Percentiles rank a stretch among this genome's conserved stretches.
phyloP scores from a whole-genome alignment of 2,113 vertebrate genomes.

The Okapia johnstoni region DNA sequence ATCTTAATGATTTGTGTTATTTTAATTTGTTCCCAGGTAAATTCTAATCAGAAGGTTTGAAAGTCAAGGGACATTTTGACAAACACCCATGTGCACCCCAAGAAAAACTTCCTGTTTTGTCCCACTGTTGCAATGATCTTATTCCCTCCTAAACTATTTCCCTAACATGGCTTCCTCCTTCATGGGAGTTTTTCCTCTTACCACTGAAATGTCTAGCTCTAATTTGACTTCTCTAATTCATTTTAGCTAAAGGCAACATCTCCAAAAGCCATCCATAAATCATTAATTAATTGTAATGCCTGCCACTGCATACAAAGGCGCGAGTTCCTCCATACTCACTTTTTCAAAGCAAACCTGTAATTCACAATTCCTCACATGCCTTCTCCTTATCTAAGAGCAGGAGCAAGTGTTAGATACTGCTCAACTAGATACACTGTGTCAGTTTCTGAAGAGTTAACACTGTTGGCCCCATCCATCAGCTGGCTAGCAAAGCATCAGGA shows the following conservation, averaged over 20 bases:
- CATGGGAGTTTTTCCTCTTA: background rate
- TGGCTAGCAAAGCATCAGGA: constrained; percentile 73
- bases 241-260: constrained; percentile 24
- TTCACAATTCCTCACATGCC: constrained; percentile 47
- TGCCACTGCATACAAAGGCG: background rate
- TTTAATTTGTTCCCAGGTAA: background rate
- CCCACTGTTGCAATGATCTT: background rate
- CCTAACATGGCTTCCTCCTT: background rate
- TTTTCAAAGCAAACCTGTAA: constrained; percentile 1
- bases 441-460: constrained; percentile 77
- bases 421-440: constrained; percentile 38
- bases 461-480: constrained; percentile 80
- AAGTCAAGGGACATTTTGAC: background rate
- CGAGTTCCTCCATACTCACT: background rate
- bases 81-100: background rate
- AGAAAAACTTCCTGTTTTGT: background rate
- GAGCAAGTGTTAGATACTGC: constrained; percentile 52
- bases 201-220: background rate
- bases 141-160: background rate
- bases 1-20: background rate
- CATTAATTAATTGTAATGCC: background rate
- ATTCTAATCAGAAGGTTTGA: background rate
- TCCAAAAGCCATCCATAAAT: constrained; percentile 25
- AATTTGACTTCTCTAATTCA: constrained; percentile 9
- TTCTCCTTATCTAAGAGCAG: constrained; percentile 32